Conservation (phyloP, 2,113 vertebrate genomes). For the Rhinopomastus cyanomelas region DNA sequence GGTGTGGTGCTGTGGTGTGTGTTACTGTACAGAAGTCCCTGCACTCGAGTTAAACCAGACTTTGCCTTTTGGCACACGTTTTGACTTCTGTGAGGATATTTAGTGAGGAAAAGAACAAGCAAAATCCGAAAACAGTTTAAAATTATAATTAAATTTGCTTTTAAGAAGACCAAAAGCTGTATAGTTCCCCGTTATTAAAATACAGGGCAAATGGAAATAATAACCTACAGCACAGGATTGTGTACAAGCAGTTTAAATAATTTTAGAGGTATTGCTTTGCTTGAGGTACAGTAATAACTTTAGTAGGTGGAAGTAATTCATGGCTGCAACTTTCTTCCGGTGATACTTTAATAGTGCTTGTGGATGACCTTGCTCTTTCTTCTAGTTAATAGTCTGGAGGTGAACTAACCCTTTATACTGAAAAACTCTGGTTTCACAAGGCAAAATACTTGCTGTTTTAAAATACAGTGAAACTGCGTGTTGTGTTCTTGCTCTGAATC, state of each 20-base stretch:
- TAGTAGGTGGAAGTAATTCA: not conserved
- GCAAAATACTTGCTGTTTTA: not conserved
- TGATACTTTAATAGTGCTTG: not conserved
- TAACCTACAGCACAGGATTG: not conserved
- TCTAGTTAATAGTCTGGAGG: not conserved
- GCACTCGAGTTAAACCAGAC: not conserved
- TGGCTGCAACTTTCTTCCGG: not conserved
- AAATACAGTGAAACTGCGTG: not conserved
- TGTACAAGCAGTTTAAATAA: not conserved
- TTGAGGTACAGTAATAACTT: not conserved
- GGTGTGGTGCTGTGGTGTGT: not conserved
- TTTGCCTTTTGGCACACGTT: not conserved
- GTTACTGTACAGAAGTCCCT: not conserved
- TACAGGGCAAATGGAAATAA: not conserved
- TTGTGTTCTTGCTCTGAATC: not conserved
- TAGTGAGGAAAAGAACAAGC: not conserved
- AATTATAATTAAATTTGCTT: not conserved
- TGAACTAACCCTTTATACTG: not conserved
- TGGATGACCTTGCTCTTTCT: not conserved
- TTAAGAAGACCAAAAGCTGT: not conserved
- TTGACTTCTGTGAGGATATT: not conserved
- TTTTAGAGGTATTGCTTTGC: not conserved
- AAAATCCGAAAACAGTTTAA: too few relatives aligned
- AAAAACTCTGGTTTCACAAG: not conserved
- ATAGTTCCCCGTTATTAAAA: not conserved